A percentile compares a stretch with the other conserved stretches of the same genome.
These are phyloP conservation scores for Cydia fagiglandana DNA, from an alignment of 1,140 invertebrate species.

Conservation along the genomic window DNA sequence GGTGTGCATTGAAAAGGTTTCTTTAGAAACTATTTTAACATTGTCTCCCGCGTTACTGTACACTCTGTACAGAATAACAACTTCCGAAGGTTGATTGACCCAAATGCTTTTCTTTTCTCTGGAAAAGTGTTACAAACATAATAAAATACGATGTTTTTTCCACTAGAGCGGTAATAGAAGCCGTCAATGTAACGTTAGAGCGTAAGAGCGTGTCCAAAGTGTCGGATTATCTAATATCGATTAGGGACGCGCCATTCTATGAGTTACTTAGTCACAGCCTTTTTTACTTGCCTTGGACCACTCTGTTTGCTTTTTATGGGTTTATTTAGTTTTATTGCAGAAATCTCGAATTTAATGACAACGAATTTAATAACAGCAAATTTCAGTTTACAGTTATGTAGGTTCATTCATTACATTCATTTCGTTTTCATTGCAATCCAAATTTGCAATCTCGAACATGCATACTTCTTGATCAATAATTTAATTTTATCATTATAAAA, in stretches of 20 bases:
- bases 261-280: slow-evolving; percentile 4
- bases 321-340: slow-evolving; percentile 1
- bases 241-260: slow-evolving; percentile 8
- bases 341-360: neutral
- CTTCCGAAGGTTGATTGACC: neutral
- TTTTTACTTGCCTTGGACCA: neutral
- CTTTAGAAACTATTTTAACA: no score
- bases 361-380: neutral
- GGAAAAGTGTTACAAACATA: slow-evolving; percentile 12
- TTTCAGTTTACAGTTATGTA: no score
- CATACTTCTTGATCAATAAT: no score
- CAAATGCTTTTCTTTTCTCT: neutral
- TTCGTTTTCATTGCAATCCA: no score
- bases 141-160: neutral
- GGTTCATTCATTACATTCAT: no score
- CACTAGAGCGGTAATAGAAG: slow-evolving; percentile 12
- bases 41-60: neutral
- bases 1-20: no score
- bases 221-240: slow-evolving; percentile 19
- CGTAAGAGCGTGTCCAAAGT: slow-evolving; percentile 24
- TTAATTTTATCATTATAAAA: no score
- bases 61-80: neutral
- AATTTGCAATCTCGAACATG: no score
- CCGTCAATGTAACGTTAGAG: slow-evolving; percentile 2
- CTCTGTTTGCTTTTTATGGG: slow-evolving; percentile 9